Conservation (phyloP, 2,888 invertebrate genomes). For the Serrognathus titanus region DNA sequence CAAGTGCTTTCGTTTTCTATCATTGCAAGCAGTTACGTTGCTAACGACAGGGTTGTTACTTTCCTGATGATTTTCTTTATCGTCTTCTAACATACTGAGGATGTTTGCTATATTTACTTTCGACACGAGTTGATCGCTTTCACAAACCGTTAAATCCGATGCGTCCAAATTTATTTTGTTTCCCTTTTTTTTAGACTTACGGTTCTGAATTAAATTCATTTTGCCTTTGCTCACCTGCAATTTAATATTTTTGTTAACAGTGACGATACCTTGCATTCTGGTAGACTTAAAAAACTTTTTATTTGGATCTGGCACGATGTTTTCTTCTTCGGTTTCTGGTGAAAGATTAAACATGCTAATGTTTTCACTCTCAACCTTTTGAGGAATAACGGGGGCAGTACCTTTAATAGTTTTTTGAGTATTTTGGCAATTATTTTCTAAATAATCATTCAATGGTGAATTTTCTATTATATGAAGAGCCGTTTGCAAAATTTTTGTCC, state of each 20-base stretch:
- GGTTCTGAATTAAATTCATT: slow-evolving; percentile 29
- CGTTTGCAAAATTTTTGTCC: slow-evolving; percentile 32
- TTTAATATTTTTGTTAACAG: slow-evolving; percentile 45
- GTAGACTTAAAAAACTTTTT: slow-evolving; percentile 51
- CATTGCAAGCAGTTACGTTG: not conserved
- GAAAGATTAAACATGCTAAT: no score
- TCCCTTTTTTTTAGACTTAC: slow-evolving; percentile 12
- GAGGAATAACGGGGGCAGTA: no score
- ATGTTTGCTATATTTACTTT: slow-evolving; percentile 11
- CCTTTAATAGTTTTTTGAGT: no score
- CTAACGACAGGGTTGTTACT: slow-evolving; percentile 13
- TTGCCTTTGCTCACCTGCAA: slow-evolving; percentile 42
- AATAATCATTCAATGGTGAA: slow-evolving; percentile 32
- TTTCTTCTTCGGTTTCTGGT: no score
- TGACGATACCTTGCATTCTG: slow-evolving; percentile 38
- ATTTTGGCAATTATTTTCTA: slow-evolving; percentile 18
- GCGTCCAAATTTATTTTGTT: slow-evolving; percentile 35
- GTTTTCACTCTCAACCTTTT: no score
- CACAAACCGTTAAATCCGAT: slow-evolving; percentile 13
- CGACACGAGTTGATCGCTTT: not conserved
- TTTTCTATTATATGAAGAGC: slow-evolving; percentile 38
- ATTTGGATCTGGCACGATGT: slow-evolving; percentile 22
- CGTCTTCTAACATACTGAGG: slow-evolving; percentile 41
- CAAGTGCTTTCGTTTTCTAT: slow-evolving; percentile 14
- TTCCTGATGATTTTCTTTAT: slow-evolving; percentile 42